A percentile compares a stretch with the other conserved stretches of the same genome.
Evolutionary conservation across 2,888 invertebrate genomes (phyloP).

Genomic region (Conops quadrifasciatus): DNA sequence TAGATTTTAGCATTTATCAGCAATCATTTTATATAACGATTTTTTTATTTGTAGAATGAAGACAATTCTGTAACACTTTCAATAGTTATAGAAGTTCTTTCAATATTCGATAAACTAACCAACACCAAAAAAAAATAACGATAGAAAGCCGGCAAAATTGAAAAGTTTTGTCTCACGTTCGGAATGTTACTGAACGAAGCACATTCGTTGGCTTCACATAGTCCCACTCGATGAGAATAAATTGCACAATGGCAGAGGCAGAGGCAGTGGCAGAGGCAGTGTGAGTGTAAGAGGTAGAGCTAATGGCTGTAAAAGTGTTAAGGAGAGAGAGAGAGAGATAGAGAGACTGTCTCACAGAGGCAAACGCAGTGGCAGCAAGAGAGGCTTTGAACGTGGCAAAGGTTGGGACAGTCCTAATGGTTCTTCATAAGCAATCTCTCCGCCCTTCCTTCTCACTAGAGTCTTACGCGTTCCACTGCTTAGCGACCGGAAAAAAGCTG

Average conservation of each 20-base stretch:
- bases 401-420: too few species aligned
- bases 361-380: too few species aligned
- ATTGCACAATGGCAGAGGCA: not conserved
- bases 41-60: too few species aligned
- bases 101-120: not conserved
- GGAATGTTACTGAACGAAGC: conserved; percentile 24
- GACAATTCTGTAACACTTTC: not conserved
- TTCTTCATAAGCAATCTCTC: too few species aligned
- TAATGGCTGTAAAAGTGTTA: too few species aligned
- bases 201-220: conserved; percentile 16
- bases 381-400: too few species aligned
- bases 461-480: too few species aligned
- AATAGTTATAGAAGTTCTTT: too few species aligned
- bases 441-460: too few species aligned
- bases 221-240: not conserved
- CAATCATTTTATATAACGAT: not conserved
- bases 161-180: conserved; percentile 25
- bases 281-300: not conserved
- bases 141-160: conserved; percentile 17
- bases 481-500: too few species aligned
- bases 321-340: too few species aligned
- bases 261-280: not conserved
- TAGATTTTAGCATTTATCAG: not conserved
- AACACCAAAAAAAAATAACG: not conserved
- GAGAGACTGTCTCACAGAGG: too few species aligned